Percentiles rank a stretch among this genome's conserved stretches.
Evolutionary conservation across 2,113 vertebrate species (phyloP).

Genomic region (Xyliphius kryptos): DNA sequence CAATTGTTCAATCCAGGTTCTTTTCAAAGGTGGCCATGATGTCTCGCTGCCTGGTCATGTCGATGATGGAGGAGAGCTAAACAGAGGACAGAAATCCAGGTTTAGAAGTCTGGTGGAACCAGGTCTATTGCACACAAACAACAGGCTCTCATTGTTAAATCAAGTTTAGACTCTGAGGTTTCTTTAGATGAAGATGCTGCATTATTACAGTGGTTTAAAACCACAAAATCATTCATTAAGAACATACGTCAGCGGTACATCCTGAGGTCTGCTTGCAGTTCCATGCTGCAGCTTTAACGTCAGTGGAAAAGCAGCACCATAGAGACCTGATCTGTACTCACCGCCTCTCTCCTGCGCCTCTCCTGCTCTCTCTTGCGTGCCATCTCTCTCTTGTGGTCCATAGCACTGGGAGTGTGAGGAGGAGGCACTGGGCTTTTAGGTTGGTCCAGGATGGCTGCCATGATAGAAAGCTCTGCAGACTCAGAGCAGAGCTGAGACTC

Average conservation of each 20-base stretch:
- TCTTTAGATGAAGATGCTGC: no score
- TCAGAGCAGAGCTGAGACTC: conserved; percentile 15
- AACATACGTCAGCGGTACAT: no score
- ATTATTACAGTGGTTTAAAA: no score
- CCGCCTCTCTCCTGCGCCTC: conserved; percentile 75
- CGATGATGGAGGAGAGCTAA: conserved; percentile 75
- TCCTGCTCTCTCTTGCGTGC: conserved; percentile 84
- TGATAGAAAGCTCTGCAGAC: conserved; percentile 36
- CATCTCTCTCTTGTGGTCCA: conserved; percentile 64
- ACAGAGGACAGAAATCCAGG: not conserved
- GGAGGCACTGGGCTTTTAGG: conserved; percentile 34
- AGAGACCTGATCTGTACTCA: conserved; percentile 58
- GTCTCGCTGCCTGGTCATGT: conserved; percentile 79
- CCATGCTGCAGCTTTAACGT: no score
- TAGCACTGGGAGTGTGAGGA: conserved; percentile 39
- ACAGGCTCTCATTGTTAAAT: not conserved
- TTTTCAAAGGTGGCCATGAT: conserved; percentile 89
- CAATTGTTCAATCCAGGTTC: conserved; percentile 60
- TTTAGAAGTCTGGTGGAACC: not conserved
- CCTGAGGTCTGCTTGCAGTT: no score
- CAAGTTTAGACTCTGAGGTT: no score
- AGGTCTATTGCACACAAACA: not conserved
- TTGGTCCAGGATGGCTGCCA: conserved; percentile 35
- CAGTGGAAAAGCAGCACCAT: not conserved
- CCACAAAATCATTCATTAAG: no score